phyloP scores from a whole-genome alignment of 2,113 vertebrate species.

The Eira barbara region DNA sequence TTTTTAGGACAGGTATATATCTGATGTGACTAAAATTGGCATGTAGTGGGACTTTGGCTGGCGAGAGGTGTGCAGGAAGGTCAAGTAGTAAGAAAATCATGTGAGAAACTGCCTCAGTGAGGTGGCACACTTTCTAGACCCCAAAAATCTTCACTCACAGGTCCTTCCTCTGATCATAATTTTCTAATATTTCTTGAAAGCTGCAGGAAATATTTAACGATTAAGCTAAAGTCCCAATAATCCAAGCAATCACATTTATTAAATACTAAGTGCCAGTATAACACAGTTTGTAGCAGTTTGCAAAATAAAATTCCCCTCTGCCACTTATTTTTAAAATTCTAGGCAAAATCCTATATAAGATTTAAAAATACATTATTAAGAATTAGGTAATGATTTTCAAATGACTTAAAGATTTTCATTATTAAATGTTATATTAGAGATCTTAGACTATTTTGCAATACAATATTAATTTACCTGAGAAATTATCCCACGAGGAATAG shows the following conservation, averaged over 20 bases:
- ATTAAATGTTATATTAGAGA: not conserved
- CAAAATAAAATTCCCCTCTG: not conserved
- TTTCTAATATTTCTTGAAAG: not conserved
- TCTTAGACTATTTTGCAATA: not conserved
- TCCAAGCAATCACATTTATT: not conserved
- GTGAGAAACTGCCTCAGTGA: not conserved
- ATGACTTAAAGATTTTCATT: not conserved
- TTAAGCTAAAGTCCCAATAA: not conserved
- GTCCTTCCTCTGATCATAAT: not conserved
- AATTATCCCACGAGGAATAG: slow-evolving; percentile 20
- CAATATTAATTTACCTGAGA: slow-evolving; percentile 42
- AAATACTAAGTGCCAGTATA: not conserved
- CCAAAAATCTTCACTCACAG: not conserved
- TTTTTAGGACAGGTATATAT: not conserved
- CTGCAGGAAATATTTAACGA: not conserved
- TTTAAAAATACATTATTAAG: not conserved
- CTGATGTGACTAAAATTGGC: not conserved
- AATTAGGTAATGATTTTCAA: slow-evolving; percentile 12
- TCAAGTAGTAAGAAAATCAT: not conserved
- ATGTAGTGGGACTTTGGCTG: not conserved
- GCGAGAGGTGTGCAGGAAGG: accelerated
- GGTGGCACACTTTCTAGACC: not conserved
- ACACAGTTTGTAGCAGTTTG: not conserved
- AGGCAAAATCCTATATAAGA: not conserved
- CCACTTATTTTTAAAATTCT: not conserved